These are phyloP conservation scores for Patella caerulea DNA, from an alignment of 2,888 invertebrate genomes.

Conservation along the genomic window DNA sequence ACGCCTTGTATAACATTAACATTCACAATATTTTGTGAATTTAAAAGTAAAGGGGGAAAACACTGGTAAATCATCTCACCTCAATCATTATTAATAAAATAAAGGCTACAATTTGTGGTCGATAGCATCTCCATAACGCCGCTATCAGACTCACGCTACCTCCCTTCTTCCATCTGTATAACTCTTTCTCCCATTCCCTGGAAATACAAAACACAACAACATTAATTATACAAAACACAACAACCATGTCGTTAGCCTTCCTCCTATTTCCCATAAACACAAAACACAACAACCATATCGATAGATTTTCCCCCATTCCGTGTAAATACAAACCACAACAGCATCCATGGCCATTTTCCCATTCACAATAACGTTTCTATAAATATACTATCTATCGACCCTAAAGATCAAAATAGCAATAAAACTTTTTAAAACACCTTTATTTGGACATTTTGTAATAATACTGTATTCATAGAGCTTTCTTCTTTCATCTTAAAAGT, in stretches of 20 bases:
- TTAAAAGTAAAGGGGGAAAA: background rate
- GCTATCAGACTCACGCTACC: slow-evolving; percentile 43
- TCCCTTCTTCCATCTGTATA: slow-evolving; percentile 53
- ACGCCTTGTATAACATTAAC: no score
- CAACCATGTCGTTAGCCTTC: background rate
- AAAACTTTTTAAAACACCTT: no score
- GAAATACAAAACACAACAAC: background rate
- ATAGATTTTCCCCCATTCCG: slow-evolving; percentile 52
- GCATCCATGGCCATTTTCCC: no score
- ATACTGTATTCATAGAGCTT: no score
- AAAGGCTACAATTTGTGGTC: slow-evolving; percentile 41
- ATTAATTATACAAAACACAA: background rate
- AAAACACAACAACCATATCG: background rate
- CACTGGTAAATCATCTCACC: slow-evolving; percentile 33
- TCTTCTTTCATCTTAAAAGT: no score
- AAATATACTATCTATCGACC: no score
- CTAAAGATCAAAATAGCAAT: no score
- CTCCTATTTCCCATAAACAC: no score
- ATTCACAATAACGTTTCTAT: no score
- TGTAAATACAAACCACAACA: slow-evolving; percentile 22
- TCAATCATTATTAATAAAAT: slow-evolving; percentile 49
- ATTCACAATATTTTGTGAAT: no score
- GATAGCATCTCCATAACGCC: slow-evolving; percentile 50
- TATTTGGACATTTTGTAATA: no score
- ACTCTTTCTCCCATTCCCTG: slow-evolving; percentile 60